Base-by-base conservation (phyloP, 1,140 invertebrate genomes). In the Drosophila oshimai region DNA sequence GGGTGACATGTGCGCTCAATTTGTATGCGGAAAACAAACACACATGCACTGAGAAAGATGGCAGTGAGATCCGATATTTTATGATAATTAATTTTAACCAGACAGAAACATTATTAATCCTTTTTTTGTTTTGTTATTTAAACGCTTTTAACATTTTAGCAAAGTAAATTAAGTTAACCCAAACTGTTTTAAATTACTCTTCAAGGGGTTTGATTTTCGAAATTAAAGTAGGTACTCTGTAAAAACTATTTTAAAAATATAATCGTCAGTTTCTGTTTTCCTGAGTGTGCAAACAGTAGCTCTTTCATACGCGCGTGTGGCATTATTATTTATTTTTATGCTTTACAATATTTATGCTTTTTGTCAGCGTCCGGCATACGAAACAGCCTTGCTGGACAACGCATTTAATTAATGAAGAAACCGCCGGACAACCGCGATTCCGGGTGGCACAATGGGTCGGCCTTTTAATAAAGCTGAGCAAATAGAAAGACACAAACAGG, bases 321-420 rank as follows among this genome's bases (percentile, higher is more conserved):
- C 41, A 47, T 72, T 75, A 75, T 84, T 86, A 75, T 84, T 86
- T 84, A 79, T 79, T 86, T 84, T 84, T 84, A 84, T 84, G 81
- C 80, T 80, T 84, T 80, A 87, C 75, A 74, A 80, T 86, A 84
- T 87, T 84, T 86, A 84, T 84, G 80, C 61, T 80, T 74, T 87
- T 80, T 80, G 80, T 76, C 71, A 72, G 80, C 75, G 53, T 26
- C 26, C 49, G 49, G 80, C 80, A 86, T 84, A 73, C 71, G 65
- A 86, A 84, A 64, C 75, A 81, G 53, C 36, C 44, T 17, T 26
- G 79, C 60, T 53, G 74, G 74, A 69, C 61, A 67, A 57, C 65
- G 80, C 71, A 80, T 84, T 84, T 84, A 84, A 84, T 84, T 84
- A 84, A 86, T 86, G 75, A 86, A 86, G 75, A 84, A 84, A 80